Percentiles rank a stretch among this genome's conserved stretches.
Evolutionary conservation across 2,888 invertebrate genomes (phyloP).

Genomic region (Alloscopus bannaensis): DNA sequence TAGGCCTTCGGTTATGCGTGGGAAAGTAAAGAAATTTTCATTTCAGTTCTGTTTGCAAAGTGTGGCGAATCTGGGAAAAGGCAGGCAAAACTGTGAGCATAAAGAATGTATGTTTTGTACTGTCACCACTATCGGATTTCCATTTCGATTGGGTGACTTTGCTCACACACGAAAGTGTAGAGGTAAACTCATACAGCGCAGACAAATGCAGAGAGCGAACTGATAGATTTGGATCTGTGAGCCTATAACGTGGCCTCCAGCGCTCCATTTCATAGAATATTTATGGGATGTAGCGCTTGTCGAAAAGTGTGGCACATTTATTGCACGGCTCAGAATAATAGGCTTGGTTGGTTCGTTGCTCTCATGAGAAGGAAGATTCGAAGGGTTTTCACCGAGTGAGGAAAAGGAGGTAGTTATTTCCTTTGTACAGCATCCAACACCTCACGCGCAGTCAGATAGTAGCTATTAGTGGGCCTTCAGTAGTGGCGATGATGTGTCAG

Average conservation of each 20-base stretch:
- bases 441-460: slow-evolving; percentile 1
- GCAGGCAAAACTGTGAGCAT: too few relatives aligned
- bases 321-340: slow-evolving; percentile 31
- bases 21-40: too few relatives aligned
- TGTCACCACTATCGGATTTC: slow-evolving; percentile 12
- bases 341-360: slow-evolving; percentile 21
- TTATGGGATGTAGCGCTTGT: slow-evolving; percentile 47
- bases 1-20: too few relatives aligned
- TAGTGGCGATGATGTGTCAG: slow-evolving; percentile 44
- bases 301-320: slow-evolving; percentile 45
- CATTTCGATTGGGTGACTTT: slow-evolving; percentile 9
- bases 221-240: too few relatives aligned
- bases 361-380: slow-evolving; percentile 9
- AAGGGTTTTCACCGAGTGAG: not conserved
- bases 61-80: too few relatives aligned
- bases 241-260: slow-evolving; percentile 9
- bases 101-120: too few relatives aligned
- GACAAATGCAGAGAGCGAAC: slow-evolving; percentile 1
- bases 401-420: too few relatives aligned
- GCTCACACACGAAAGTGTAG: not conserved
- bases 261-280: slow-evolving; percentile 46
- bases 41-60: too few relatives aligned
- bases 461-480: slow-evolving; percentile 4
- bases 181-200: not conserved
- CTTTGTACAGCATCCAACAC: too few relatives aligned